Evolutionary conservation across 2,888 invertebrate species (phyloP), one percentile per base, ranked within the genome.

Genomic region (Sepiola atlantica): DNA sequence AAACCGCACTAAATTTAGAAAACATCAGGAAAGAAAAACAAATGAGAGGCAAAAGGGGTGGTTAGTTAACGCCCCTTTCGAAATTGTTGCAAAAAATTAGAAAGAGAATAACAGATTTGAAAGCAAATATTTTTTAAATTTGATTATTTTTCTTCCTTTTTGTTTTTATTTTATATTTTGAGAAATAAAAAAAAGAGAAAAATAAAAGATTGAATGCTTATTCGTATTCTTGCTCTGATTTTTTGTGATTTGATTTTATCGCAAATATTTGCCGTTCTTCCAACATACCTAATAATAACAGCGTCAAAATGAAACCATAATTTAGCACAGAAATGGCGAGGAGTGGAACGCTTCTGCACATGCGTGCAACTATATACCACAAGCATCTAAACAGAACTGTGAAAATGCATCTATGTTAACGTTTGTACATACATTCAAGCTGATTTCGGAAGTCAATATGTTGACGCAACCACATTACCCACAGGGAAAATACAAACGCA

Each of bases 1-100:
- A 77, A 77, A 77, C 77, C n/a, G n/a, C 77, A 77, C n/a, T 77
- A 77, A 77, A 77, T 77, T 77, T 77, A 77, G 77, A n/a, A n/a
- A 77, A 77, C 12, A 77, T 77, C 12, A 8, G 0, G 10, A 28
- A 61, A 61, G 12, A 77, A 10, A 77, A n/a, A n/a, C n/a, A 77
- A 32, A 0, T 2, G 32, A n/a, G n/a, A 77, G 32, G 77, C 14
- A 77, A 77, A 32, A 77, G 16, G 45, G 77, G 16, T n/a, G 77
- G 77, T n/a, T n/a, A 16, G 12, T 77, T n/a, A 45, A 45, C 45
- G 45, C 45, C 45, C 45, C 45, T 45, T 45, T 45, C 45, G 4
- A 45, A 45, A 45, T 45, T 45, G 45, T 45, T 45, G 28, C 24
- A 61, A 24, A 61, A 28, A 16, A 77, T 77, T 77, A 77, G 16